A percentile compares a stretch with the other conserved stretches of the same genome.
These are phyloP conservation scores for Oncorhynchus keta DNA, from an alignment of 2,113 vertebrate genomes.

Conservation along the genomic window DNA sequence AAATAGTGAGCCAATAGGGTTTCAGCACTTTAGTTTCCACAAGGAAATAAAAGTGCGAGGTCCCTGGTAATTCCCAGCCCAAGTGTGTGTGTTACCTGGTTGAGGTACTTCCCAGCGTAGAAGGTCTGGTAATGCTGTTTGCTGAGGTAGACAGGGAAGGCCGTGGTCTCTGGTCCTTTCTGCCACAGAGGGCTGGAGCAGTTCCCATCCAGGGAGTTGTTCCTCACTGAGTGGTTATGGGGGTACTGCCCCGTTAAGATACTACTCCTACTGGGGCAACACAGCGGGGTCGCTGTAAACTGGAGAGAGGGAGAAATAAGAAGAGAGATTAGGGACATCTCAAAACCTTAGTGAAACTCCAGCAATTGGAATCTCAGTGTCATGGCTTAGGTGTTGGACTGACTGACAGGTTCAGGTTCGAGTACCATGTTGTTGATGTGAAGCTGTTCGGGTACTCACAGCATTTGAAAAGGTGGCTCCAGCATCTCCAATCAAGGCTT, in stretches of 20 bases:
- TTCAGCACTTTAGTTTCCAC: too few relatives aligned
- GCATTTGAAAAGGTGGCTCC: conserved; percentile 76
- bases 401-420: background rate
- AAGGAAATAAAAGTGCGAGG: too few relatives aligned
- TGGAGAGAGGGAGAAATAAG: conserved; percentile 17
- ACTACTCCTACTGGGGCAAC: conserved; percentile 79
- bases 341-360: background rate
- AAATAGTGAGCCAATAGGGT: too few relatives aligned
- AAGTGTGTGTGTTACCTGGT: conserved; percentile 64
- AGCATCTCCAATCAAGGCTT: conserved; percentile 66
- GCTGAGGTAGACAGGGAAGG: conserved; percentile 73
- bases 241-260: conserved; percentile 75
- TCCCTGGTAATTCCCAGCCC: background rate
- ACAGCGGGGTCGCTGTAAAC: conserved; percentile 76
- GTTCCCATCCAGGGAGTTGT: conserved; percentile 77
- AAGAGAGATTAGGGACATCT: too few relatives aligned
- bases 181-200: conserved; percentile 77
- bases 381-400: background rate
- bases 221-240: conserved; percentile 78
- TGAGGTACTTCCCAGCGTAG: conserved; percentile 78
- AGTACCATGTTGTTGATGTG: background rate
- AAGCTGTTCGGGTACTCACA: conserved; percentile 60
- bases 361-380: background rate
- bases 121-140: conserved; percentile 77
- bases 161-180: conserved; percentile 58